phyloP scores from a whole-genome alignment of 2,888 invertebrate genomes.

The Rhagium mordax region DNA sequence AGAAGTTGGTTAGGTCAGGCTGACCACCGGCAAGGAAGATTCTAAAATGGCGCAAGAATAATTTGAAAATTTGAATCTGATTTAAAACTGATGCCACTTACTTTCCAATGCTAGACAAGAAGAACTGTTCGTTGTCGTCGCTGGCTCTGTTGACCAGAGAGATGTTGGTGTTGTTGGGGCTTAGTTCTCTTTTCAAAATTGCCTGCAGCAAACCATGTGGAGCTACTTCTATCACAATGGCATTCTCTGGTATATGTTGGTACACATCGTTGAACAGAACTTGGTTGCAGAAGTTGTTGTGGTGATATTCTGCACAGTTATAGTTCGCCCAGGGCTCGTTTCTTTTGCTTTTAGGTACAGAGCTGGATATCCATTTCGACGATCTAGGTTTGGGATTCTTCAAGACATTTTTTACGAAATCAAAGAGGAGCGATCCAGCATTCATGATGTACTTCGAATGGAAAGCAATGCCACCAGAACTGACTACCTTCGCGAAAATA shows the following conservation, averaged over 20 bases:
- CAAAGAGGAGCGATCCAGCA: slow-evolving; percentile 74
- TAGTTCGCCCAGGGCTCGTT: slow-evolving; percentile 74
- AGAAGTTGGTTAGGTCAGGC: slow-evolving; percentile 82
- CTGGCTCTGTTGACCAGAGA: slow-evolving; percentile 80
- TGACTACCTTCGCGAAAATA: slow-evolving; percentile 84
- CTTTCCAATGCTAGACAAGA: slow-evolving; percentile 62
- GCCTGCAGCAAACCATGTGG: slow-evolving; percentile 90
- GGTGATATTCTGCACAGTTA: slow-evolving; percentile 89
- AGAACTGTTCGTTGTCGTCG: slow-evolving; percentile 74
- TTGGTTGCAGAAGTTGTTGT: slow-evolving; percentile 84
- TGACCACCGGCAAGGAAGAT: slow-evolving; percentile 84
- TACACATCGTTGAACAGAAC: slow-evolving; percentile 84
- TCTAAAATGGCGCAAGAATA: slow-evolving; percentile 67
- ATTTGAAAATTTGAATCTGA: no score
- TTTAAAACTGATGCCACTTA: no score
- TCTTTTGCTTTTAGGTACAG: slow-evolving; percentile 76
- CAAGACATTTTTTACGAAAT: slow-evolving; percentile 78
- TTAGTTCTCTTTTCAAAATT: slow-evolving; percentile 82
- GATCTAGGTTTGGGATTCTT: slow-evolving; percentile 79
- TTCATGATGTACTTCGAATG: slow-evolving; percentile 85
- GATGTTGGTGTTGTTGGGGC: slow-evolving; percentile 77
- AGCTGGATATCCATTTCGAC: slow-evolving; percentile 88
- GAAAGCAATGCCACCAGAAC: slow-evolving; percentile 87
- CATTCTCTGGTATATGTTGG: slow-evolving; percentile 83
- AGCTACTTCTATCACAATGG: slow-evolving; percentile 87